Percentiles rank a stretch among this genome's conserved stretches.
Evolutionary conservation across 2,888 invertebrate genomes (phyloP).

Genomic region (Sthenelais limicola): DNA sequence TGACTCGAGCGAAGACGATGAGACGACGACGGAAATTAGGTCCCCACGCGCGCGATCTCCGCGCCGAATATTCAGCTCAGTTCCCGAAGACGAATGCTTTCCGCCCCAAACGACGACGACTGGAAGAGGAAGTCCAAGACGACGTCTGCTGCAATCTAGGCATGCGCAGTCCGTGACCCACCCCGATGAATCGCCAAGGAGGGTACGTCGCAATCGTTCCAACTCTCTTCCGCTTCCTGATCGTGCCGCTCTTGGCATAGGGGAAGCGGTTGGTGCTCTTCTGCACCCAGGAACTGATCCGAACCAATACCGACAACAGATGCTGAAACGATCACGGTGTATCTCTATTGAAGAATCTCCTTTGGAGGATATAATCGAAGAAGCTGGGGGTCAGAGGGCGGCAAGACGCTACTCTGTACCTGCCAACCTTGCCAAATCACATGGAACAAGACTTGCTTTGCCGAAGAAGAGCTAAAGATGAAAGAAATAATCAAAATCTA

Average conservation of each 20-base stretch:
- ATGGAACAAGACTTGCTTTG: constrained; percentile 3
- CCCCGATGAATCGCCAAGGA: constrained; percentile 31
- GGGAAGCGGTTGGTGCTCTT: constrained; percentile 36
- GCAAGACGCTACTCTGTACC: constrained; percentile 33
- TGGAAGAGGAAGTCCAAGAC: constrained; percentile 26
- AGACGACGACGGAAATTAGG: constrained; percentile 8
- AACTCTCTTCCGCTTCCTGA: constrained; percentile 43
- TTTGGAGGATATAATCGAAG: constrained; percentile 39
- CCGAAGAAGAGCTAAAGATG: constrained; percentile 22
- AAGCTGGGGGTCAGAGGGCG: constrained; percentile 25
- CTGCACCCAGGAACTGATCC: constrained; percentile 17
- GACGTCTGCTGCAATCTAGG: constrained; percentile 26
- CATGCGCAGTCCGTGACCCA: constrained; percentile 33
- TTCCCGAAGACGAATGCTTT: constrained; percentile 37
- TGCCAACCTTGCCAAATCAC: constrained; percentile 16
- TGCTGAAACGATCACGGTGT: constrained; percentile 33
- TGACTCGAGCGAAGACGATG: constrained; percentile 35
- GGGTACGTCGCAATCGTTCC: constrained; percentile 34
- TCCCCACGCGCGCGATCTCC: constrained; percentile 37
- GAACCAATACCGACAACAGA: constrained; percentile 19
- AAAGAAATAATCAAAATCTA: not conserved
- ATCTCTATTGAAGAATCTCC: constrained; percentile 40
- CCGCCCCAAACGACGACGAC: not conserved
- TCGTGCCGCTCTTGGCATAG: constrained; percentile 18
- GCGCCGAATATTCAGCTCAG: constrained; percentile 21